phyloP scores from a whole-genome alignment of 2,888 invertebrate species.

The Gortyna flavago region DNA sequence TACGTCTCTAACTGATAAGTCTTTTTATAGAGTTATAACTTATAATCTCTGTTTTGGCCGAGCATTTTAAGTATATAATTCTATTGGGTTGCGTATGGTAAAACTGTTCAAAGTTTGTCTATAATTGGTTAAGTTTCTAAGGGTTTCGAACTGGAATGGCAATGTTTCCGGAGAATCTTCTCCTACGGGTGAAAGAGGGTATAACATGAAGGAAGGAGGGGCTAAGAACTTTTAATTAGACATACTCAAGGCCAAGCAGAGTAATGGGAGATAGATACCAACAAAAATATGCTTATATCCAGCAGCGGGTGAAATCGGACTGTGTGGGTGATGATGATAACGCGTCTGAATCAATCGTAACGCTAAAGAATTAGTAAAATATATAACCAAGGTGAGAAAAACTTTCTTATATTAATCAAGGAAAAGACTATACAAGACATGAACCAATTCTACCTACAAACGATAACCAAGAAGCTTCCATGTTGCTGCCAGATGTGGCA shows the following conservation, averaged over 20 bases:
- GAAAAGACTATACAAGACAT: slow-evolving; percentile 9
- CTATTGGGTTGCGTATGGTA: slow-evolving; percentile 22
- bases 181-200: not conserved
- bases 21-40: not conserved
- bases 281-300: not conserved
- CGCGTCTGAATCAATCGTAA: not conserved
- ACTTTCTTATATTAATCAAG: not conserved
- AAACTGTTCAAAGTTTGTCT: slow-evolving; percentile 31
- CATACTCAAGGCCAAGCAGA: not conserved
- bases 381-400: not conserved
- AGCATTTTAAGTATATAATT: not conserved
- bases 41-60: not conserved
- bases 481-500: slow-evolving; percentile 20
- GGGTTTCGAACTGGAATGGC: not conserved
- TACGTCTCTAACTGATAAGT: not conserved
- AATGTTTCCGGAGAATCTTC: slow-evolving; percentile 2
- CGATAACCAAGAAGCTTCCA: not conserved
- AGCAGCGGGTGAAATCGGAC: too few species aligned
- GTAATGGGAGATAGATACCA: not conserved
- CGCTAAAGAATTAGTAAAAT: not conserved
- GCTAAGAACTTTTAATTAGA: not conserved
- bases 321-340: not conserved
- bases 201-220: not conserved
- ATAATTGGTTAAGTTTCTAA: slow-evolving; percentile 29
- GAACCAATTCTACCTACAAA: not conserved